Base-by-base conservation (phyloP, 1,140 invertebrate genomes). In the Bombus pyrosoma region DNA sequence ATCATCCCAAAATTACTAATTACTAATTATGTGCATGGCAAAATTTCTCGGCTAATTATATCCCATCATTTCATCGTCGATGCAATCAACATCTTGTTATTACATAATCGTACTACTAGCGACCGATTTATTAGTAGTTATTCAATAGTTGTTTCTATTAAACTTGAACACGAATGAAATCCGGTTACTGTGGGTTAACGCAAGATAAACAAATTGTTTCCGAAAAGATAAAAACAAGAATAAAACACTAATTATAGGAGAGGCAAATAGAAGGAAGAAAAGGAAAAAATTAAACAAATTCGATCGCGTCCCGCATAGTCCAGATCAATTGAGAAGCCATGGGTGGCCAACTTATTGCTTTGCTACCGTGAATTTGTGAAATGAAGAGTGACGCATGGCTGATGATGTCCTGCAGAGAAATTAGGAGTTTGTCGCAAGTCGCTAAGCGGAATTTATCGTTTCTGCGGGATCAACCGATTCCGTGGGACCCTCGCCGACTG, bases 291-390 rank as follows among this genome's bases (percentile, higher is more conserved):
- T 34, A 34, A 25, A 25, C 18, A 37, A 68, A 75, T 59, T 41
- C 25, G 25, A 64, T 41, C 75, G 47, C 76, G 59, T 62, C 81
- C 80, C 72, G 81, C 41, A 34, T 89, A 41, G 80, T 69, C n/a
- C 28, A 64, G 37, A 85, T 81, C 89, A 78, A 66, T 59, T 76
- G 66, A 25, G 4, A 37, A 69, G 47, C 90, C 41, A 69, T 64
- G 89, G 90, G 90, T 86, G 90, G 90, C 28, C 89, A 73, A 83
- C 64, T 91, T 91, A 91, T 91, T 91, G 89, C 81, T 57, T 86
- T 53, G 82, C 39, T 75, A 86, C 57, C 57, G 88, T 77, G 88
- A 89, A 87, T 81, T 89, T 74, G 77, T 82, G 72, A 90, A 81
- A 85, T 69, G 39, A 83, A 76, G 71, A 77, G 66, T 75, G 80